Percentiles rank a stretch among this genome's conserved stretches.
Evolutionary conservation across 2,113 vertebrate genomes (phyloP).

Genomic region (Puffinus mauretanicus): DNA sequence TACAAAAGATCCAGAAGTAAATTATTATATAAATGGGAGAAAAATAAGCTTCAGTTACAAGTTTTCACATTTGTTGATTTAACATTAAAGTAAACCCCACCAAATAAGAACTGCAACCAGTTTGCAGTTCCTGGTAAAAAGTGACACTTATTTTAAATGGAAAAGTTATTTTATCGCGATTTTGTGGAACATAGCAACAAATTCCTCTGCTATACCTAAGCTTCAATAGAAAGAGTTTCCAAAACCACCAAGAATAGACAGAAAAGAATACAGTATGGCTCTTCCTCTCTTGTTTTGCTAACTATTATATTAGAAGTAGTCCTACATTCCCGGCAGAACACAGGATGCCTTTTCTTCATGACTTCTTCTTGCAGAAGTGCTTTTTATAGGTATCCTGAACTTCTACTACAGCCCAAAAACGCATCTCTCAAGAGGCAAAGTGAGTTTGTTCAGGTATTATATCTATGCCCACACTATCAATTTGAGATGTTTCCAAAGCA

Average conservation of each 20-base stretch:
- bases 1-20: not conserved
- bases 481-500: slow-evolving; percentile 16
- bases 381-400: not conserved
- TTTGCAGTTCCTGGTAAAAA: not conserved
- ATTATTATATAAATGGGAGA: not conserved
- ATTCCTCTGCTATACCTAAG: not conserved
- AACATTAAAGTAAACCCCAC: not conserved
- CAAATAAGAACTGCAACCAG: not conserved
- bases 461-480: not conserved
- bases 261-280: not conserved
- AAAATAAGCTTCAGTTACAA: not conserved
- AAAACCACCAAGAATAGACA: not conserved
- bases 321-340: not conserved
- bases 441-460: not conserved
- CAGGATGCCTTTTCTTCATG: not conserved
- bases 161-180: not conserved
- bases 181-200: not conserved
- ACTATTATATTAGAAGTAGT: not conserved
- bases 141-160: not conserved
- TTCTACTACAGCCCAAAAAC: not conserved
- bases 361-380: not conserved
- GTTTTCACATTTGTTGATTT: not conserved
- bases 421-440: not conserved
- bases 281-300: not conserved
- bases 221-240: not conserved